phyloP scores from a whole-genome alignment of 2,888 invertebrate genomes.

The Heteropelma amictum region DNA sequence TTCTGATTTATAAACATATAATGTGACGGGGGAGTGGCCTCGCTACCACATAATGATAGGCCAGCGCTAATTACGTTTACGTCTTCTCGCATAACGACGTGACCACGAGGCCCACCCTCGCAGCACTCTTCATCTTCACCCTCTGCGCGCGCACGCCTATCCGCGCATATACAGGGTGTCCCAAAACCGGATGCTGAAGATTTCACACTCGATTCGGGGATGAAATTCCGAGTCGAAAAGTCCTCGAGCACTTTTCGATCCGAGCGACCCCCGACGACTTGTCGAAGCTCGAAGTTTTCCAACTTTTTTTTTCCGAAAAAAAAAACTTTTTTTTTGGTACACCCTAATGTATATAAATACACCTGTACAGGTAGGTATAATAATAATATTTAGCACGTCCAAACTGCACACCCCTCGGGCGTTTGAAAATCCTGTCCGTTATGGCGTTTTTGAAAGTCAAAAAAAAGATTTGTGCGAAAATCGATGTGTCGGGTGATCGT shows the following conservation, averaged over 20 bases:
- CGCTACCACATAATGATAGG: conserved; percentile 78
- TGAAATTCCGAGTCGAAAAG: too few species aligned
- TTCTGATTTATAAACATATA: conserved; percentile 78
- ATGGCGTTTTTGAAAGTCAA: background rate
- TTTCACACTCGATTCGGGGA: too few species aligned
- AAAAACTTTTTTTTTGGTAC: background rate
- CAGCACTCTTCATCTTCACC: conserved; percentile 39
- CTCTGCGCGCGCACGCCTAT: background rate
- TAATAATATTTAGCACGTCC: conserved; percentile 19
- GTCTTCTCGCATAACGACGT: conserved; percentile 58
- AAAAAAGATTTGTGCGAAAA: too few species aligned
- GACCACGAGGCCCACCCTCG: conserved; percentile 52
- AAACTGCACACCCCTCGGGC: background rate
- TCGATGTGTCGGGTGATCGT: background rate
- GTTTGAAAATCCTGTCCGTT: background rate
- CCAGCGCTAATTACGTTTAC: conserved; percentile 78
- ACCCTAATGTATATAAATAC: background rate
- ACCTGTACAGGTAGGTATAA: background rate
- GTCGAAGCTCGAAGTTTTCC: too few species aligned
- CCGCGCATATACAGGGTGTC: background rate
- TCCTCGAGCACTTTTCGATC: too few species aligned
- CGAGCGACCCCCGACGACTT: too few species aligned
- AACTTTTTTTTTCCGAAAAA: background rate
- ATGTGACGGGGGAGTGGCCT: conserved; percentile 78
- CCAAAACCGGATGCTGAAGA: too few species aligned